phyloP scores from a whole-genome alignment of 2,797 vertebrate species.

The Microctenopoma lineatum region DNA sequence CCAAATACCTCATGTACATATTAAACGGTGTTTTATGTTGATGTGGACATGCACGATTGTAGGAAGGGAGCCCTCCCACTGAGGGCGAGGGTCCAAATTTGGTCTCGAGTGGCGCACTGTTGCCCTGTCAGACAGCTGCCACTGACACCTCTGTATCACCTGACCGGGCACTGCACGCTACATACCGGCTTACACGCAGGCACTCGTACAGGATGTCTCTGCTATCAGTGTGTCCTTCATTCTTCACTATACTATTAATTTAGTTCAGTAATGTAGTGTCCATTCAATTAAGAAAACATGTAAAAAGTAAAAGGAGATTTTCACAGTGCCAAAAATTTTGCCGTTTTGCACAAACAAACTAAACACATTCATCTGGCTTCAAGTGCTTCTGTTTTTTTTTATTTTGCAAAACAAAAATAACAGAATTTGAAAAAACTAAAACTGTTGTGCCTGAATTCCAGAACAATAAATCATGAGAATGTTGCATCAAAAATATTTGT shows the following conservation, averaged over 20 bases:
- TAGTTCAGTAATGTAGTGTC: not conserved
- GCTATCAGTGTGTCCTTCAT: conserved; percentile 35
- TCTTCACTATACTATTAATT: conserved; percentile 7
- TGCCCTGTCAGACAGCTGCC: conserved; percentile 87
- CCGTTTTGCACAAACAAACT: no score
- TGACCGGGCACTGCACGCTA: conserved; percentile 80
- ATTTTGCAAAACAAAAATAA: not conserved
- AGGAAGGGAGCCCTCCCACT: conserved; percentile 67
- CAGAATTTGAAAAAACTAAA: no score
- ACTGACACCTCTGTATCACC: conserved; percentile 93
- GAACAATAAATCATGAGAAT: not conserved
- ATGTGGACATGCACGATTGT: conserved; percentile 35
- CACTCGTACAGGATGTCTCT: not conserved
- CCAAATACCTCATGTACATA: not conserved
- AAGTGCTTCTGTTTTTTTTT: not conserved
- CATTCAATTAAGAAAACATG: not conserved
- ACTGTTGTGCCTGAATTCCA: not conserved
- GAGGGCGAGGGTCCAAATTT: conserved; percentile 92
- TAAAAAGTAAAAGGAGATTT: not conserved
- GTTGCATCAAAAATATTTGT: not conserved
- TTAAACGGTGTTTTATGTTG: not conserved
- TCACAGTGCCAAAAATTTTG: not conserved
- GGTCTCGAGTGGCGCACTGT: conserved; percentile 87
- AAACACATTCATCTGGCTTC: not conserved
- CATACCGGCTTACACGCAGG: conserved; percentile 68